phyloP scores from a whole-genome alignment of 2,113 vertebrate genomes.

The Pluvialis apricaria region DNA sequence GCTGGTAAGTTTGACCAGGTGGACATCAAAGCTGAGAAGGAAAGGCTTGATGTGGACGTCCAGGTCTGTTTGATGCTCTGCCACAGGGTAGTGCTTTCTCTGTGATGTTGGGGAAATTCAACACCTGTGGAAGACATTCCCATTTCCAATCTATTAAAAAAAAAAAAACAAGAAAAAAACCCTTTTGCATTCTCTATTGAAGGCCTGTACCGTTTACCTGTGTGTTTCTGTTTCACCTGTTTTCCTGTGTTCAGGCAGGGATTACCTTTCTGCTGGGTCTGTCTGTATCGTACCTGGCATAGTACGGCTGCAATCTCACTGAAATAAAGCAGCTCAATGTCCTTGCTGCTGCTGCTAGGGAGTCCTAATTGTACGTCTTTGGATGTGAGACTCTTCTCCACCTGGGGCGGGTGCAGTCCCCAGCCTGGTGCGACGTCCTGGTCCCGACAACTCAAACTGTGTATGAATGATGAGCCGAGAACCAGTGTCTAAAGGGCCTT shows the following conservation, averaged over 20 bases:
- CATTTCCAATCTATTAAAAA: not conserved
- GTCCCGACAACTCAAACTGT: not conserved
- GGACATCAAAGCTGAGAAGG: not conserved
- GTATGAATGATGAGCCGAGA: not conserved
- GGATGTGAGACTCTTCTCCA: not conserved
- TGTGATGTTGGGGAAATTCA: not conserved
- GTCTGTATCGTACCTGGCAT: not conserved
- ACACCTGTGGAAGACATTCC: not conserved
- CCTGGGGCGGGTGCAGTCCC: not conserved
- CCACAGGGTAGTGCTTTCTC: not conserved
- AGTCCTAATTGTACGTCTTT: not conserved
- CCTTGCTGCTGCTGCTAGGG: not conserved
- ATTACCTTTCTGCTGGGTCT: not conserved
- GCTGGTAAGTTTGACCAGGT: not conserved
- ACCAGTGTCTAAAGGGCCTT: no score
- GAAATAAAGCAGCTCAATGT: not conserved
- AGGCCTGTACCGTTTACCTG: not conserved
- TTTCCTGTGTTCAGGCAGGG: not conserved
- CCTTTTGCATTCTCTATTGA: not conserved
- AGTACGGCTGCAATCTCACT: not conserved
- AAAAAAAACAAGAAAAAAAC: not conserved
- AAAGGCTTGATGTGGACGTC: not conserved
- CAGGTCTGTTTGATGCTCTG: not conserved
- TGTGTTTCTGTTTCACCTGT: not conserved
- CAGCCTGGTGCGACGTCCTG: not conserved